These are phyloP conservation scores for Hycleus cichorii DNA, from an alignment of 1,140 invertebrate genomes.

Conservation along the genomic window DNA sequence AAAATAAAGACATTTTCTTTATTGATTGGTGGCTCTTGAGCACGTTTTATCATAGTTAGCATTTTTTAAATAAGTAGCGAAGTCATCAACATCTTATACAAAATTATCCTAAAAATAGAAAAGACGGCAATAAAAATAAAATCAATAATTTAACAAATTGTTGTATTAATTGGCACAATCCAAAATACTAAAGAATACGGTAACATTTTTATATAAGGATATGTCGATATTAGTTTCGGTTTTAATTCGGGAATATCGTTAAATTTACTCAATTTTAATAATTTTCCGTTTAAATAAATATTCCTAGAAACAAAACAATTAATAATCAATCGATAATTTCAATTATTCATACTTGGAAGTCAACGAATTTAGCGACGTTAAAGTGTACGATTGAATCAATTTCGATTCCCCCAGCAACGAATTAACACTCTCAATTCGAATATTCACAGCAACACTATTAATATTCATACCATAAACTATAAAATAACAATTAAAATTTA, in stretches of 20 bases:
- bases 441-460: conserved; percentile 37
- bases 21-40: neutral
- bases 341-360: neutral
- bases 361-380: neutral
- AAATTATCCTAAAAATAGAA: neutral
- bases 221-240: conserved; percentile 42
- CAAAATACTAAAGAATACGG: conserved; percentile 56
- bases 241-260: conserved; percentile 46
- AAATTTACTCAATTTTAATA: conserved; percentile 43
- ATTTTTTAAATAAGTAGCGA: neutral
- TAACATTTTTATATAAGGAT: conserved; percentile 44
- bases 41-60: neutral
- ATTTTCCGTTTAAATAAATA: conserved; percentile 50
- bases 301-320: conserved; percentile 38
- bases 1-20: neutral
- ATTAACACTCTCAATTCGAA: conserved; percentile 42
- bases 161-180: conserved; percentile 39
- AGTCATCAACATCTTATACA: neutral
- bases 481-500: conserved; percentile 8
- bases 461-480: conserved; percentile 56
- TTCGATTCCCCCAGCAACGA: neutral
- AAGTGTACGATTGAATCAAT: neutral
- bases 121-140: neutral
- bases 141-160: neutral
- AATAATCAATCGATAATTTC: neutral